Evolutionary conservation across 2,113 vertebrate species (phyloP).

Genomic region (Stigmatopora argus): DNA sequence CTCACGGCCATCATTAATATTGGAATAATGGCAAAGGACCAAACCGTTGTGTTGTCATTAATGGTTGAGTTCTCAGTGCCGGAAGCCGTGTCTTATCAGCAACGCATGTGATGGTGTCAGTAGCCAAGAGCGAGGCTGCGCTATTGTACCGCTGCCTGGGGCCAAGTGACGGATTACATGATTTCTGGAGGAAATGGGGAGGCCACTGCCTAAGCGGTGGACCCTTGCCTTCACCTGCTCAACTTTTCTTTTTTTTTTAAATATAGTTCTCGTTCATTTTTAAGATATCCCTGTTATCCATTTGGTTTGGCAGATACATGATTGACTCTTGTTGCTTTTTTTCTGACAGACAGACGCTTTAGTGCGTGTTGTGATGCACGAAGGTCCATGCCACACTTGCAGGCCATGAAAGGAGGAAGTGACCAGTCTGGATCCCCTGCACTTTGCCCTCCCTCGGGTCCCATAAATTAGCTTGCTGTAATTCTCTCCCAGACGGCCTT

Average conservation of each 20-base stretch:
- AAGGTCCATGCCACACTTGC: conserved; percentile 19
- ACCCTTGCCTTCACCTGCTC: conserved; percentile 24
- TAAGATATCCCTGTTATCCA: background rate
- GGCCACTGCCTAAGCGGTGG: conserved; percentile 55
- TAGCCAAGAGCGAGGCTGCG: conserved; percentile 59
- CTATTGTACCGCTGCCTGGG: conserved; percentile 73
- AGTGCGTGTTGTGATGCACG: background rate
- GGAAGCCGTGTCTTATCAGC: conserved; percentile 77
- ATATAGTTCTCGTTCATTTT: no score
- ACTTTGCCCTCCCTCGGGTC: conserved; percentile 66
- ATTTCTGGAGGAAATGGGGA: conserved; percentile 68
- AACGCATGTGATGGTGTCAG: conserved; percentile 62
- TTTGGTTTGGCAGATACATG: background rate
- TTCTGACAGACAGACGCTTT: background rate
- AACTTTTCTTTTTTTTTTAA: background rate
- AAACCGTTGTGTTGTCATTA: conserved; percentile 55
- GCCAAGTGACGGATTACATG: conserved; percentile 71
- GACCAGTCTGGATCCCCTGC: conserved; percentile 64
- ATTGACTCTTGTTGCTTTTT: background rate
- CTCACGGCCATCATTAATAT: conserved; percentile 36
- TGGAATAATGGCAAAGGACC: conserved; percentile 40
- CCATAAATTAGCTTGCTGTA: conserved; percentile 73
- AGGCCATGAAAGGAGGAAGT: conserved; percentile 62
- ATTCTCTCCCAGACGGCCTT: conserved; percentile 68
- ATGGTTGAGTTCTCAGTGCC: conserved; percentile 56